Evolutionary conservation across 1,140 invertebrate species (phyloP).

Genomic region (Laupala kohalensis): DNA sequence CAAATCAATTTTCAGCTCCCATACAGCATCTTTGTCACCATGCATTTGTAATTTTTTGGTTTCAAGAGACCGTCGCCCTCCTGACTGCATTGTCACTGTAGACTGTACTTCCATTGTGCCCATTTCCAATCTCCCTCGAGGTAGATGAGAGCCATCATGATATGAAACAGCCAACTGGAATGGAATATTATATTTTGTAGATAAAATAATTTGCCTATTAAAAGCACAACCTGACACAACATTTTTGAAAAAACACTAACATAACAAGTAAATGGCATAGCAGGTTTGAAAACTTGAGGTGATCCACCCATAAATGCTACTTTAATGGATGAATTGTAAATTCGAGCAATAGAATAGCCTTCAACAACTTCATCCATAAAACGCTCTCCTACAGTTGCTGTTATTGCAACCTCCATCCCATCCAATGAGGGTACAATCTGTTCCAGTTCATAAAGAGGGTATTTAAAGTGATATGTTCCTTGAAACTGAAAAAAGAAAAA

Average conservation of each 20-base stretch:
- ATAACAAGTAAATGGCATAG: constrained; percentile 71
- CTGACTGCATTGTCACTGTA: constrained; percentile 29
- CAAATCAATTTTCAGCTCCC: constrained; percentile 64
- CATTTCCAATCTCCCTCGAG: constrained; percentile 36
- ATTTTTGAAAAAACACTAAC: constrained; percentile 36
- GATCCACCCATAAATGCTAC: constrained; percentile 76
- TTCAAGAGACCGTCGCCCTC: constrained; percentile 41
- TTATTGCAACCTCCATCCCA: constrained; percentile 73
- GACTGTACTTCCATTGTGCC: constrained; percentile 29
- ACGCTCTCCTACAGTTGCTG: constrained; percentile 76
- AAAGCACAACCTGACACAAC: not conserved
- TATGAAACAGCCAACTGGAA: constrained; percentile 56
- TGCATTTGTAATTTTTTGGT: constrained; percentile 39
- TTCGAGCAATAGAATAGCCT: constrained; percentile 72
- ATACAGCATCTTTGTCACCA: constrained; percentile 46
- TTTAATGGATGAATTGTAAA: constrained; percentile 72
- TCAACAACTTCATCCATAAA: constrained; percentile 76
- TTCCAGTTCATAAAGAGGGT: constrained; percentile 66
- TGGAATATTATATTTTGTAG: not conserved
- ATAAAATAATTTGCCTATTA: not conserved
- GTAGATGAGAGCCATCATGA: constrained; percentile 59
- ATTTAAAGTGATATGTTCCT: constrained; percentile 72
- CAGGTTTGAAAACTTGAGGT: constrained; percentile 86
- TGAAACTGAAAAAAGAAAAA: constrained; percentile 51
- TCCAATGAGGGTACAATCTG: constrained; percentile 50